Base-by-base conservation (phyloP, 1,140 invertebrate genomes). In the Caerostris extrusa region DNA sequence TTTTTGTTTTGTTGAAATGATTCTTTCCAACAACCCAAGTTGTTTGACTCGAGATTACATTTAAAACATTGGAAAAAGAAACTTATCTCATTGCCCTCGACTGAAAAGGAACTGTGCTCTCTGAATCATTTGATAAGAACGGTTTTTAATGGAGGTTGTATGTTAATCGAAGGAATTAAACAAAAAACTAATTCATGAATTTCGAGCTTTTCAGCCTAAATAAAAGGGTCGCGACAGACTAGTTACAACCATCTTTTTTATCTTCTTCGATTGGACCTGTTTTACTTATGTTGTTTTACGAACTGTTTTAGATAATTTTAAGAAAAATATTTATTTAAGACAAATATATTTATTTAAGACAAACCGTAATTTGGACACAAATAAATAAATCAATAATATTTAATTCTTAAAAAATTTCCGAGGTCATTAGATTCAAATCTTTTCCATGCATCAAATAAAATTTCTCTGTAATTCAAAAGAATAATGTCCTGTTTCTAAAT, bases 41-140 rank as follows among this genome's bases (percentile, higher is more conserved):
- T 64, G n/a, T 3, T 64, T 64, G 10, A 8, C 61, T 64, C n/a
- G 50, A 77, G 57, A 85, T 85, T 58, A 58, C 57, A 57, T 57
- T 85, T 57, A 85, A 85, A 85, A 85, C 55, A 85, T 8, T 57
- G 55, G 17, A 57, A 57, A 85, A 69, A 77, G 71, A 50, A 77
- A 77, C 71, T 50, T 50, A 77, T 50, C 50, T 77, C 53, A 12
- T 12, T 5, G 71, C 34, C 53, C 55, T 83, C n/a, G 55, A 83
- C 82, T 83, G 17, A 19, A 58, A n/a, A 57, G 56, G 53, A n/a
- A 58, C 57, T 57, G 53, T 83, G 53, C 53, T 50, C 34, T 53
- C 34, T 77, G 50, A 77, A 12, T 50, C 50, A 77, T 77, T 77
- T 50, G 71, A 77, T 77, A 4, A 50, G 14, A 77, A 77, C 8